Base-by-base conservation (phyloP, 1,140 invertebrate species). In the Micrasema minimum region DNA sequence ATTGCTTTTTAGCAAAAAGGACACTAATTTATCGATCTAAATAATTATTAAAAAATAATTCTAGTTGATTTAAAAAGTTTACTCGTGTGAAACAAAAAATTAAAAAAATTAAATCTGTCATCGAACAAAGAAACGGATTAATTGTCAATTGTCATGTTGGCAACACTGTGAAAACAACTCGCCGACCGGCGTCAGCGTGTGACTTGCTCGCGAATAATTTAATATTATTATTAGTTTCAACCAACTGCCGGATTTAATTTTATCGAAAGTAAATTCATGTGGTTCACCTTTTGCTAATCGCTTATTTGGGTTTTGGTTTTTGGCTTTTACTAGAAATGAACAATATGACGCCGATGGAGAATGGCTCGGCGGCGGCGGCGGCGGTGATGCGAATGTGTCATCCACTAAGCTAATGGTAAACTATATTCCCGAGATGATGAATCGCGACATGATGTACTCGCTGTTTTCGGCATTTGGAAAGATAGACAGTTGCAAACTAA, bases 361-460 rank as follows among this genome's bases (percentile, higher is more conserved):
- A 72, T 80, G 83, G 81, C n/a, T n/a, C 79, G 83, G 82, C 82
- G 81, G 80, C 74, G 81, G 83, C 81, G 79, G 81, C 79, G 83
- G 82, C 82, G 81, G 80, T 72, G 81, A 83, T 81, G 79, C 77
- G 79, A 84, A 83, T 83, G 82, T 84, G 82, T 85, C 83, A 80
- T 80, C 80, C 75, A 85, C 83, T 72, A 85, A 85, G 80, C 82
- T 84, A 79, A 84, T 84, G 83, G 83, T 84, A 77, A 85, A 85
- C 77, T 85, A 84, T 77, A 83, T 84, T 72, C 83, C 83, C 16
- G 83, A 85, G 75, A 66, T 82, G 78, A 84, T 85, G 82, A 84
- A 81, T 74, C 80, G 81, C 53, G 83, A 85, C 57, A 83, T 82
- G 80, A 84, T 84, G 81, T 84, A 83, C 72, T 81, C 82, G 55